A percentile compares a stretch with the other conserved stretches of the same genome.
phyloP scores from a whole-genome alignment of 2,797 vertebrate species.

The Chloroceryle inda region DNA sequence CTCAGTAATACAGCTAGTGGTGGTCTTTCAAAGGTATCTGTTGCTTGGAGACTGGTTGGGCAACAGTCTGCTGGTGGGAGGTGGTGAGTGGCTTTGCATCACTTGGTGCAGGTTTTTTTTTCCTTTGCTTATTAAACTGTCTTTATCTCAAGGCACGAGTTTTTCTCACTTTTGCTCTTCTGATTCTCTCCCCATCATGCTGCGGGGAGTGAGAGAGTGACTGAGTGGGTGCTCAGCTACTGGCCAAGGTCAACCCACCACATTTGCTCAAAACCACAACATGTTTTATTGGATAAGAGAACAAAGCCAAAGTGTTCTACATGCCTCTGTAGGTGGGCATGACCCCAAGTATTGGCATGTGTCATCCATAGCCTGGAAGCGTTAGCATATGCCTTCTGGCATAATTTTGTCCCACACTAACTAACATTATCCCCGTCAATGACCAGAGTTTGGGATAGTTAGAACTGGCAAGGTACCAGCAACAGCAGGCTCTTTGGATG shows the following conservation, averaged over 20 bases:
- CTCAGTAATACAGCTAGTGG: neutral
- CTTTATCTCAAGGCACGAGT: conserved; percentile 2
- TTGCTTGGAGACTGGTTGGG: conserved; percentile 44
- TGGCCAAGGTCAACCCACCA: neutral
- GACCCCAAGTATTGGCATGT: neutral
- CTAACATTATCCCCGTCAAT: neutral
- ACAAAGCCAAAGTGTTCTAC: neutral
- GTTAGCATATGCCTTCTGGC: neutral
- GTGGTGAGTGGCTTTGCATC: conserved; percentile 32
- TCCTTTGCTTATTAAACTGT: conserved; percentile 8
- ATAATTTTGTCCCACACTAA: neutral
- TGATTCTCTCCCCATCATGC: neutral
- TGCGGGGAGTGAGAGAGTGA: neutral
- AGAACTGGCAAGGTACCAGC: neutral
- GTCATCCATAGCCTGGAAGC: neutral
- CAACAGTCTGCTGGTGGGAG: conserved; percentile 43
- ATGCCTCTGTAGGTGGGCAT: neutral
- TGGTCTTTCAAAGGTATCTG: neutral
- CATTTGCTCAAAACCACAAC: neutral
- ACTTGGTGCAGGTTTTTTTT: neutral
- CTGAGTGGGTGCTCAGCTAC: neutral
- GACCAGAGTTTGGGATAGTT: rapidly evolving
- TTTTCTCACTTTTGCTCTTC: conserved; percentile 25
- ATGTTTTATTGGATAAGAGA: neutral
- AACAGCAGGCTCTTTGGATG: neutral